These are phyloP conservation scores for Gerris lacustris DNA, from an alignment of 2,888 invertebrate genomes.

Conservation along the genomic window DNA sequence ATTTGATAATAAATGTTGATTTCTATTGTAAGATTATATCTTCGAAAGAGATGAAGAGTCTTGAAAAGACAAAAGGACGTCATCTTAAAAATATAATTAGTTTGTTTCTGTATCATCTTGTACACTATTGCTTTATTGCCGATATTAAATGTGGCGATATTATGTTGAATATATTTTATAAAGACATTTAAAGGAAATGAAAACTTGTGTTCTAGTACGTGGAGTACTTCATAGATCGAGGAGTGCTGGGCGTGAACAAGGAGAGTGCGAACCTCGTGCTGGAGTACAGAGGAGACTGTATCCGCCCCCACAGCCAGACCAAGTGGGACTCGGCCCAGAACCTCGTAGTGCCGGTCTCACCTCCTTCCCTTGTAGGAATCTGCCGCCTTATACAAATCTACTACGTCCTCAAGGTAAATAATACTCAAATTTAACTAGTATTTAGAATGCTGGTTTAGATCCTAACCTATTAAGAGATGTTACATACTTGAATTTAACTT, in stretches of 20 bases:
- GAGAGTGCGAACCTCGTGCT: conserved; percentile 54
- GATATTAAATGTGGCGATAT: too few relatives aligned
- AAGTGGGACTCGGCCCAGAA: conserved; percentile 55
- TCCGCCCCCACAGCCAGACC: conserved; percentile 47
- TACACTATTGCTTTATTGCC: too few relatives aligned
- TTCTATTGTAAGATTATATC: too few relatives aligned
- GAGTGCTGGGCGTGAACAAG: conserved; percentile 58
- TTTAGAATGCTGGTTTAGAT: background rate
- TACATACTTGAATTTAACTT: too few relatives aligned
- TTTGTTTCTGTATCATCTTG: too few relatives aligned
- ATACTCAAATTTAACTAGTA: background rate
- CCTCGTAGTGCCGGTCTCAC: conserved; percentile 59
- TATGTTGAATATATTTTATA: too few relatives aligned
- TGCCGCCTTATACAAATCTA: conserved; percentile 59
- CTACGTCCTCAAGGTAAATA: conserved; percentile 54
- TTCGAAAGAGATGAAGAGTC: too few relatives aligned
- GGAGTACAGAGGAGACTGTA: conserved; percentile 54
- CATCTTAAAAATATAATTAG: too few relatives aligned
- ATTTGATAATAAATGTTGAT: too few relatives aligned
- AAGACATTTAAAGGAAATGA: too few relatives aligned
- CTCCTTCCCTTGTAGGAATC: conserved; percentile 58
- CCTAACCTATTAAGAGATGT: background rate
- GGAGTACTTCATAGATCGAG: conserved; percentile 62
- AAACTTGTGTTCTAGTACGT: conserved; percentile 45
- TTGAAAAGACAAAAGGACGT: too few relatives aligned